phyloP scores from a whole-genome alignment of 2,113 vertebrate species.

The Hippopotamus amphibius region DNA sequence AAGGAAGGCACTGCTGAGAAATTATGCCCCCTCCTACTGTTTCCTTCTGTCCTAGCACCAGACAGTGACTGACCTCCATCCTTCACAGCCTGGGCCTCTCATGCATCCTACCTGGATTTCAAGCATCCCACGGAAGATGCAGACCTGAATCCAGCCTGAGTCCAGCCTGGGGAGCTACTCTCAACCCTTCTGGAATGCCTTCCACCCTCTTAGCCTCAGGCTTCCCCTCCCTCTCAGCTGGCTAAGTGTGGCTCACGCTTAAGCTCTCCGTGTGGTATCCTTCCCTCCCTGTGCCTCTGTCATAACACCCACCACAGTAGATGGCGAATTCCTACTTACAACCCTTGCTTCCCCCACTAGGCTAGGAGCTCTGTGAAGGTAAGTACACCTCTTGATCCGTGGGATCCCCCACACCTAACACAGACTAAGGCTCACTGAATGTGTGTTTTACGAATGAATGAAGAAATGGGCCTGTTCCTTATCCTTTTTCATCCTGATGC shows the following conservation, averaged over 20 bases:
- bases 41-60: neutral
- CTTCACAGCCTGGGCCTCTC: neutral
- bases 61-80: neutral
- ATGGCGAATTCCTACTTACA: neutral
- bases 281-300: neutral
- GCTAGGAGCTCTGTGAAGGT: neutral
- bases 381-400: neutral
- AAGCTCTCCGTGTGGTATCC: neutral
- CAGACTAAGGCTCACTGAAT: neutral
- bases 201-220: neutral
- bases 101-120: neutral
- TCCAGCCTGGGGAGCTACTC: neutral
- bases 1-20: neutral
- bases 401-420: neutral
- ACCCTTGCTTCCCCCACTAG: no score
- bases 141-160: neutral
- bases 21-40: neutral
- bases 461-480: neutral
- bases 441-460: neutral
- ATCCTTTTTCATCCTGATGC: neutral
- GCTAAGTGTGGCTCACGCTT: neutral
- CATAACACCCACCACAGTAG: no score
- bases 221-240: neutral
- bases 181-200: neutral
- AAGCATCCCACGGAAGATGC: neutral